phyloP scores from a whole-genome alignment of 2,113 vertebrate species.

The Heterotilapia buettikoferi region DNA sequence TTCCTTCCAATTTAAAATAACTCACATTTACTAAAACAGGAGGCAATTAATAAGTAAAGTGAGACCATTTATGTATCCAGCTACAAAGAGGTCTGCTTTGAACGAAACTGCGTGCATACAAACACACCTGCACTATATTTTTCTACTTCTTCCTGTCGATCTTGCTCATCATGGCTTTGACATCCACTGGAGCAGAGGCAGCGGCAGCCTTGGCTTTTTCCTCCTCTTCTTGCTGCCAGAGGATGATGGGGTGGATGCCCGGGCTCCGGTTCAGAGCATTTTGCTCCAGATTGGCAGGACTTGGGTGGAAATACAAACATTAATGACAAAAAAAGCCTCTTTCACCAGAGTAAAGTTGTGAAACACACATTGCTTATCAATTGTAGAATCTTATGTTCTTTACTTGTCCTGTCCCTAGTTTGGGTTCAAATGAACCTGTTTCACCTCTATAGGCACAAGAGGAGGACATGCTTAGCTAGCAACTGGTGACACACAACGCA shows the following conservation, averaged over 20 bases:
- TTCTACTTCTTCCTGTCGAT: constrained; percentile 82
- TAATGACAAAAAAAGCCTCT: not conserved
- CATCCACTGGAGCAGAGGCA: constrained; percentile 76
- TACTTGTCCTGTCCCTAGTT: not conserved
- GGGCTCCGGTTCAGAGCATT: constrained; percentile 74
- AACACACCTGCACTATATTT: not conserved
- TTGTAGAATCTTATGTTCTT: not conserved
- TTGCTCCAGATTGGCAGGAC: constrained; percentile 75
- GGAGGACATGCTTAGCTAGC: not conserved
- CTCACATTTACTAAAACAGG: not conserved
- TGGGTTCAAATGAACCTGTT: not conserved
- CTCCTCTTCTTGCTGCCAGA: constrained; percentile 85
- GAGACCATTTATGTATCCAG: not conserved
- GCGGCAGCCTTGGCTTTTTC: constrained; percentile 81
- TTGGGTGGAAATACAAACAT: not conserved
- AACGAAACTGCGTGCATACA: not conserved
- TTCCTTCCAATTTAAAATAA: not conserved
- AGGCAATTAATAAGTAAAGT: not conserved
- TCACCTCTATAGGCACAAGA: not conserved
- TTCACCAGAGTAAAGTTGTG: not conserved
- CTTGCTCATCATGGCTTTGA: constrained; percentile 97
- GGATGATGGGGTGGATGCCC: constrained; percentile 84
- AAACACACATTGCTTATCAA: not conserved
- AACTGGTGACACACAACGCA: not conserved
- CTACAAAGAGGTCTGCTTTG: not conserved